Base-by-base conservation (phyloP, 2,888 invertebrate genomes). In the Poecilobothrus nobilitatus region DNA sequence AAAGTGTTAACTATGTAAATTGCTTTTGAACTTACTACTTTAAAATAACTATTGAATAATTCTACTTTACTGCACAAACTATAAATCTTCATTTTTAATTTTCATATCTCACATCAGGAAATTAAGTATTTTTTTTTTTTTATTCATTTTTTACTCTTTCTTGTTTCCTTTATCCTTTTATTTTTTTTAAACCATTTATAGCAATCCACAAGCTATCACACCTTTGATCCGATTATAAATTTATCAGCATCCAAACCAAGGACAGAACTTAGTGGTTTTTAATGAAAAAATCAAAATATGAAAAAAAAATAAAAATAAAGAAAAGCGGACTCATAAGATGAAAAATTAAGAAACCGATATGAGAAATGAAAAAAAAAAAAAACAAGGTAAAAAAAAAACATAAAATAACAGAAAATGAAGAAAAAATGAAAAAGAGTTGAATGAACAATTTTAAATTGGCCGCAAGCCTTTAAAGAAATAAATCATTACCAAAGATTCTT, bases 181-280 rank as follows among this genome's bases (percentile, higher is more conserved):
- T 53, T 18, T 53, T 18, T 53, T 53, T 18, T 53, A 53, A 53
- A 53, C 15, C 53, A 53, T 53, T 53, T 53, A 53, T 6, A 53
- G 6, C 53, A 18, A 53, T 53, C 53, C 53, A 53, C 15, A 53
- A 53, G 18, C 53, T 53, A 53, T 53, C 53, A 53, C 53, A 53
- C 53, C 53, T 53, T 53, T 53, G 53, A 53, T 53, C 53, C n/a
- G 53, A 53, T 53, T 53, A 53, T 53, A 53, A 53, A 53, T 53
- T 53, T 53, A 53, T 53, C 53, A 53, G 15, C 53, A 12, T 53
- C 53, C 53, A 18, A 53, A 53, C 9, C 15, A 53, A 53, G 3
- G 15, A 53, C 15, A 53, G n/a, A 53, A 53, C 53, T 53, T 53
- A 53, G 53, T 53, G 53, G 53, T 53, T 53, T 41, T 15, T 53